These are phyloP conservation scores for Excalfactoria chinensis DNA, from an alignment of 2,113 vertebrate genomes.

Conservation along the genomic window DNA sequence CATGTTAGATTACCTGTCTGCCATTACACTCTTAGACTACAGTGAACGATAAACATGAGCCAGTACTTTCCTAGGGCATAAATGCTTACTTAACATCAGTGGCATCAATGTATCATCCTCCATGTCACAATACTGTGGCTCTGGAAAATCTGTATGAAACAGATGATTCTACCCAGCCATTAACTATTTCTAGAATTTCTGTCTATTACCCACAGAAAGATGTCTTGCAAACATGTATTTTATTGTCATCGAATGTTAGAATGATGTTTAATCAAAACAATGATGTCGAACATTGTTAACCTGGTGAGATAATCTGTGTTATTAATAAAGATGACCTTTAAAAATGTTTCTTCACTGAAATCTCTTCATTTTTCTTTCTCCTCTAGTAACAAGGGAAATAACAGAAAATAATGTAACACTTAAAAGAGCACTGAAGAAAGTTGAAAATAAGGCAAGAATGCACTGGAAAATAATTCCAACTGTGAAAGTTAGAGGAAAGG, in stretches of 20 bases:
- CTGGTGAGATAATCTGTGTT: constrained; percentile 52
- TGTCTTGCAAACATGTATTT: neutral
- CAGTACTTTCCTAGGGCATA: neutral
- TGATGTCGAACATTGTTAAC: constrained; percentile 3
- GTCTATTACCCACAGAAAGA: neutral
- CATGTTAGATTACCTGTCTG: constrained; percentile 44
- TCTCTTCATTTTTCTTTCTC: constrained; percentile 26
- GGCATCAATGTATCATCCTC: neutral
- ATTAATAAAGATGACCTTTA: constrained; percentile 69
- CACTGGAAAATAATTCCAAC: neutral
- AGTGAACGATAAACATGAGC: constrained; percentile 38
- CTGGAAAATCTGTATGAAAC: neutral
- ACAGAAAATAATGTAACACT: constrained; percentile 47
- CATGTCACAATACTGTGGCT: neutral
- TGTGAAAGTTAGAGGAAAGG: neutral
- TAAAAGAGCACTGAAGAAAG: neutral
- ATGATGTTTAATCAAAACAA: neutral
- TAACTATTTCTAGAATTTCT: neutral
- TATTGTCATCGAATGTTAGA: neutral
- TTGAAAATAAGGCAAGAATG: neutral
- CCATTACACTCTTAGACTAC: neutral
- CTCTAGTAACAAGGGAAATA: constrained; percentile 39
- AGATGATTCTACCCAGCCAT: neutral
- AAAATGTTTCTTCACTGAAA: constrained; percentile 44
- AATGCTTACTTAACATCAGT: neutral